Conservation (phyloP, 2,113 vertebrate species). For the Lamprologus sp. region DNA sequence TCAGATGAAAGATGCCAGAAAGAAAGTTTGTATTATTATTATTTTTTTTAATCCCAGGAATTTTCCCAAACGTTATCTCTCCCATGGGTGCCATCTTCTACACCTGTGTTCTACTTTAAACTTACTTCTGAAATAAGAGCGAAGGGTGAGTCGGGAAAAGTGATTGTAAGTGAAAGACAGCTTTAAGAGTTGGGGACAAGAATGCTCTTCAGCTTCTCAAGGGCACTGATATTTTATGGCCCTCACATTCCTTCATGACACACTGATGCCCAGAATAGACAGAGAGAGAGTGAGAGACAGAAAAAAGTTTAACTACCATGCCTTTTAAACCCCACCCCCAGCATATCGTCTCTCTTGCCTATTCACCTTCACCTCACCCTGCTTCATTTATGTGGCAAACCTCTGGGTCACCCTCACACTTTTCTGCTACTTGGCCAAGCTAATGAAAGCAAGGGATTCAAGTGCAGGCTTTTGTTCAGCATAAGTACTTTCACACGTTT, state of each 20-base stretch:
- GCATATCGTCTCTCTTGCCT: constrained; percentile 10
- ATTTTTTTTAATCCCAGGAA: constrained; percentile 10
- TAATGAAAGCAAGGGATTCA: constrained; percentile 26
- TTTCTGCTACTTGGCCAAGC: constrained; percentile 42
- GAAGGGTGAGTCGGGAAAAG: constrained; percentile 6
- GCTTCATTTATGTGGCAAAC: constrained; percentile 47
- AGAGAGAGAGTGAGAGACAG: background rate
- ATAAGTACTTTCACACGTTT: constrained; percentile 63
- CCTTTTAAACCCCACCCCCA: constrained; percentile 16
- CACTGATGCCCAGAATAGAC: constrained; percentile 59
- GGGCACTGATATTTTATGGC: constrained; percentile 63
- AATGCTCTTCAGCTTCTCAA: constrained; percentile 59
- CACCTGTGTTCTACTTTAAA: constrained; percentile 59
- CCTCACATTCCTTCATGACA: constrained; percentile 62
- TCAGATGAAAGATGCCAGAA: constrained; percentile 27
- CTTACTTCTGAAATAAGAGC: constrained; percentile 16
- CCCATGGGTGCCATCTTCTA: constrained; percentile 30
- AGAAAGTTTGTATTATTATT: background rate
- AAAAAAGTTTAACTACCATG: constrained; percentile 15
- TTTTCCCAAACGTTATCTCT: constrained; percentile 53
- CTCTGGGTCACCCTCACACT: constrained; percentile 31
- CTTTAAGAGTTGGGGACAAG: constrained; percentile 55
- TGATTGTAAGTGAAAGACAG: constrained; percentile 46
- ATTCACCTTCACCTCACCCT: constrained; percentile 40
- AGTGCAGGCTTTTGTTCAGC: constrained; percentile 27